phyloP scores from a whole-genome alignment of 2,113 vertebrate species.

The Tyrannus savana region DNA sequence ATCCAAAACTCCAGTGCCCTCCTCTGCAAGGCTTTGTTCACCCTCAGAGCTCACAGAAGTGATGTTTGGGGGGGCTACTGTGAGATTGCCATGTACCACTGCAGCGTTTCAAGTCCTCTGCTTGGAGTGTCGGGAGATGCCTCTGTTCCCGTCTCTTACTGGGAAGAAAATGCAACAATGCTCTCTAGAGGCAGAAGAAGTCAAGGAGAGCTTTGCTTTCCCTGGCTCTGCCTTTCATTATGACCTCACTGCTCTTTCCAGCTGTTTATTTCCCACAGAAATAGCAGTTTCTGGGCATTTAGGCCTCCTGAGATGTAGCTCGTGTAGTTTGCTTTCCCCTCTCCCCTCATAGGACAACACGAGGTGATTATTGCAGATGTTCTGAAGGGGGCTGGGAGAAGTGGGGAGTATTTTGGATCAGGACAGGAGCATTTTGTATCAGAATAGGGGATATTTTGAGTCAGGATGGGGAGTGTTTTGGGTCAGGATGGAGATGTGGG shows the following conservation, averaged over 20 bases:
- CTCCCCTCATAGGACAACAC: neutral
- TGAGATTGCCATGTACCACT: neutral
- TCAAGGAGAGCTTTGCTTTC: neutral
- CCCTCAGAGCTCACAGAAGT: neutral
- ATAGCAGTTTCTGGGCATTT: neutral
- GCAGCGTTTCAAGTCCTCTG: neutral
- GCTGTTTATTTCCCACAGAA: neutral
- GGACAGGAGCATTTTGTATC: neutral
- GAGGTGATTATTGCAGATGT: rapidly evolving
- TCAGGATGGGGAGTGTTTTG: neutral
- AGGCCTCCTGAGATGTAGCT: neutral
- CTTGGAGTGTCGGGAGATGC: neutral
- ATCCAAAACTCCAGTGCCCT: neutral
- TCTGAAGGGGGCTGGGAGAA: neutral
- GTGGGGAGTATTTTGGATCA: neutral
- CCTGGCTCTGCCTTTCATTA: neutral
- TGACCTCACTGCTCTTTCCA: neutral
- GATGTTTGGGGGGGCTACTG: rapidly evolving
- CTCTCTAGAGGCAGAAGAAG: slow-evolving; percentile 66
- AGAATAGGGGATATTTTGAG: neutral
- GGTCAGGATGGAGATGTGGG: neutral
- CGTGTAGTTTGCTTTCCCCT: neutral
- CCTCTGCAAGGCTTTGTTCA: neutral
- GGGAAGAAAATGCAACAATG: slow-evolving; percentile 67
- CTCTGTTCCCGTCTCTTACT: neutral